Evolutionary conservation across 1,140 invertebrate genomes (phyloP), one percentile per base, ranked within the genome.

Genomic region (Drosophila obscura): DNA sequence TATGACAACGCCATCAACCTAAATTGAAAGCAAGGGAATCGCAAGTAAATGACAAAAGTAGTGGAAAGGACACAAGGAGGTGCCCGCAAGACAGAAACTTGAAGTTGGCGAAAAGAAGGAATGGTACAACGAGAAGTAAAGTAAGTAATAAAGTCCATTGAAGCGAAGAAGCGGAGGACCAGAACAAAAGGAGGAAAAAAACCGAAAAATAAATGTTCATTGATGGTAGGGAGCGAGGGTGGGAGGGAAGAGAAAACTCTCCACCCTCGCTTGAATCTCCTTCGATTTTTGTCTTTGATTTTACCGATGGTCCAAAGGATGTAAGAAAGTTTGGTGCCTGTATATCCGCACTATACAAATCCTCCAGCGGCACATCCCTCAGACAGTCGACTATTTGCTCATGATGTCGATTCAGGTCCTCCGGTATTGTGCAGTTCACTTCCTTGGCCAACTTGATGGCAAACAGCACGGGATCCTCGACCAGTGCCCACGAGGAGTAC

Each of bases 401-500:
- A 80, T 96, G 95, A 90, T 97, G 94, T 79, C 95, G 95, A 7
- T 94, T 93, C 7, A 96, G 92, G 77, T 97, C 95, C 46, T 96
- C 95, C 0, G 96, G 96, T 56, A 97, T 94, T 1, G 95, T 94
- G 89, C 98, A 99, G 91, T 98, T 98, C 7, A 98, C 94, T 49
- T 95, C 95, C 64, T 94, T 94, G 1, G 97, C 97, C 49, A 99
- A 92, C 90, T 96, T 95, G 16, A 96, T 92, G 5, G 98, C 97
- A 90, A 96, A 98, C 59, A 95, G 94, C 0, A 96, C 95, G 0
- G 98, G 97, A 92, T 98, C 96, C 80, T 97, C 96, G 2, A 98
- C 97, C 44, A 98, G 93, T 0, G 98, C 98, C 98, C 97, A 99
- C 0, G 96, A 97, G 48, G 96, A 97, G 9, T 99, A 92, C 0